Evolutionary conservation across 2,797 vertebrate species (phyloP), one percentile per base, ranked within the genome.

Genomic region (Falco rusticolus): DNA sequence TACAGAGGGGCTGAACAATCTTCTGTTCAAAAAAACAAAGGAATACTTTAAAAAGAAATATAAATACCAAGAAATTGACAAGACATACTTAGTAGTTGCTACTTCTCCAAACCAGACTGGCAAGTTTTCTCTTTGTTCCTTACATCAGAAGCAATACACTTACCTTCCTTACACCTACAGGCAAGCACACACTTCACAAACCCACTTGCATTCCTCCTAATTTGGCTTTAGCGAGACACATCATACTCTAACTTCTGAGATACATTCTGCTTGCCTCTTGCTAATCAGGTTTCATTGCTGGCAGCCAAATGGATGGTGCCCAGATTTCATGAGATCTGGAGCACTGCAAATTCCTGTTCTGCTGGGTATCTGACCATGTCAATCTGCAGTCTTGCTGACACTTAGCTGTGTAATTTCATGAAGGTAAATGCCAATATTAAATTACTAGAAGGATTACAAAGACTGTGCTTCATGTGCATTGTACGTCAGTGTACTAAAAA

Each of bases 71-170:
- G 31, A 31, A 80, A 76, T 78, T n/a, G 4, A 80, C 34, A 85
- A 86, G 48, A 51, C 10, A 9, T 26, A 33, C 53, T 45, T 41
- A 25, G 13, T 34, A 88, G 50, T 15, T 94, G 59, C 60, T 85
- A 45, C 50, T 26, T 64, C 50, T 61, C 59, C 41, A 84, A 92
- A 92, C 25, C 28, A 61, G 19, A 68, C 9, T 51, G 37, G 25
- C 20, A 76, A 69, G 33, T 72, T 65, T 95, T 68, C 28, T 83
- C 54, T 89, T 87, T 45, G 54, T 41, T 78, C 61, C 71, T 90
- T 77, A 29, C 28, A 56, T 92, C 90, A 57, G 28, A 51, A 75
- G 20, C 11, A 61, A 48, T 7, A 28, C 1, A 1, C 19, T 83
- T 45, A 41, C 60, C 12, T 68, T 60, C 11, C 64, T 48, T 31